Evolutionary conservation across 2,888 invertebrate species (phyloP).

Genomic region (Cistogaster globosa): DNA sequence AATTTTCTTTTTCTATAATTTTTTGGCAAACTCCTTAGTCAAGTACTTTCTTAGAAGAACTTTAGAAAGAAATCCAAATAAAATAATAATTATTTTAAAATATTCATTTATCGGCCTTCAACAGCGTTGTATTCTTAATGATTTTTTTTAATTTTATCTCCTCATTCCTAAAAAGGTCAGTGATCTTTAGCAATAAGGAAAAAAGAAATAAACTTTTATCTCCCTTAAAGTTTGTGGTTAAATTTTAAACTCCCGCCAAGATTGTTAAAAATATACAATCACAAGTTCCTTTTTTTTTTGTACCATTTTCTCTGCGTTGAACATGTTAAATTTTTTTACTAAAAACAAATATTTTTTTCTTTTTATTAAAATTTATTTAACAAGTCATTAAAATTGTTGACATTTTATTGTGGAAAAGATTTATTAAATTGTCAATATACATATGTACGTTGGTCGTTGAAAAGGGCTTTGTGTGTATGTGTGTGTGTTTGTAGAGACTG

Average conservation of each 20-base stretch:
- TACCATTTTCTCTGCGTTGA: too few species aligned
- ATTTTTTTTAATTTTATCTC: too few species aligned
- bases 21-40: too few species aligned
- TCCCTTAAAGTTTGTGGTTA: not conserved
- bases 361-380: conserved; percentile 58
- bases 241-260: conserved; percentile 41
- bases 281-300: too few species aligned
- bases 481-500: not conserved
- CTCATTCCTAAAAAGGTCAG: not conserved
- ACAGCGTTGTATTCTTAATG: too few species aligned
- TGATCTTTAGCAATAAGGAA: not conserved
- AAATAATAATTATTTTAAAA: too few species aligned
- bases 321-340: not conserved
- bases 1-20: too few species aligned
- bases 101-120: too few species aligned
- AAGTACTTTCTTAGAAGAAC: too few species aligned
- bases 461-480: not conserved
- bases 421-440: conserved; percentile 65
- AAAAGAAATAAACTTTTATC: not conserved
- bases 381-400: conserved; percentile 69
- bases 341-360: conserved; percentile 17
- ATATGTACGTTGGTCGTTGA: conserved; percentile 17
- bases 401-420: conserved; percentile 65
- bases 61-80: too few species aligned
- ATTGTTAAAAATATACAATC: too few species aligned